Base-by-base conservation (phyloP, 37 sponge, comb jelly and placozoan species). In the Ianthella basta region DNA sequence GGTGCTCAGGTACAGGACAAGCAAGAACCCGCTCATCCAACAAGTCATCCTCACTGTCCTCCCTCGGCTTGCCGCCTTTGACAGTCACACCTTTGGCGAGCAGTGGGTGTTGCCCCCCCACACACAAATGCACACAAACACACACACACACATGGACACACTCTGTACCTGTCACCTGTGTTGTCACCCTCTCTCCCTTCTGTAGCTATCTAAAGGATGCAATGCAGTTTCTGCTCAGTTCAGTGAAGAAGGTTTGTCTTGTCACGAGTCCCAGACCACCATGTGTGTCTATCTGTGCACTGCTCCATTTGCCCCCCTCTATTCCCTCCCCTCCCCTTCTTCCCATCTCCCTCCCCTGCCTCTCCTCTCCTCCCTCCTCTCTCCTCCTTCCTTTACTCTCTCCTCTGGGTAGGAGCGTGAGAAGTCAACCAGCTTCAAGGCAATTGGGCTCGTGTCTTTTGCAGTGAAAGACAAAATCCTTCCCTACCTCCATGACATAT, bases 1-100 rank as follows among this genome's bases (percentile, higher is more conserved):
- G 20, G 86, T 94, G 0, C 35, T 94, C 63, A 90, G 80, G 84
- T 72, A 90, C 70, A 84, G 63, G 40, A 83, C 82, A 83, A 91
- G 83, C 69, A 81, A 83, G 25, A 94, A 79, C 63, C 61, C 80
- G 0, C 89, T 94, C 55, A 82, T 94, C n/a, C 95, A 94, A 72
- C 95, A 94, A 59, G 73, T 89, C 0, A 15, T 94, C 0, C 89
- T 91, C 38, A 60, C 61, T 0, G 56, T 94, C 20, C 88, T 96
- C 37, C 97, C 97, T 41, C 92, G 94, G 0, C 81, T 96, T 10
- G 94, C 97, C 36, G 90, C 92, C 38, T 91, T 96, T 38, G 86
- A 96, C 79, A 83, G 87, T 19, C 84, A 88, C 13, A 78, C 73
- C 41, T 94, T 94, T 88, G 88, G 19, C 29, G 34, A 59, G 13